Percentiles rank a stretch among this genome's conserved stretches.
phyloP scores from a whole-genome alignment of 1,140 invertebrate species.

The Chrysoperla carnea region DNA sequence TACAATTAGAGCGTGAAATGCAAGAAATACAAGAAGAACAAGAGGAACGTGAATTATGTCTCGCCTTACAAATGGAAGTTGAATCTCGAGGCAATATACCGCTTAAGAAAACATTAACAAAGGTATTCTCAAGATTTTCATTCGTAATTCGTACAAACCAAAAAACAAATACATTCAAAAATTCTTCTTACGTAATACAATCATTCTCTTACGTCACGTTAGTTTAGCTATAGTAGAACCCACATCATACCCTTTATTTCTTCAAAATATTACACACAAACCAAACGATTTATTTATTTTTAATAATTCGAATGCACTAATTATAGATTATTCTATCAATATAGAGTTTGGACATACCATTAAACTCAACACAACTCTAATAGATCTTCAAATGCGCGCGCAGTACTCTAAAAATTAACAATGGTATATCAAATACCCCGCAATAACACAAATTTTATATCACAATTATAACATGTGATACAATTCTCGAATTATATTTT shows the following conservation, averaged over 20 bases:
- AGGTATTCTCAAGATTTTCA: constrained; percentile 7
- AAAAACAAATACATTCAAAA: not conserved
- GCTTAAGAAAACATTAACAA: constrained; percentile 19
- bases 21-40: constrained; percentile 55
- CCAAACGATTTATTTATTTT: not conserved
- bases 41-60: constrained; percentile 47
- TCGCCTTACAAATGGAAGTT: constrained; percentile 27
- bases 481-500: constrained; percentile 8
- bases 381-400: constrained; percentile 9
- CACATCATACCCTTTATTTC: not conserved
- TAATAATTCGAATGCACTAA: not conserved
- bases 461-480: too few relatives aligned
- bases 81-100: constrained; percentile 11
- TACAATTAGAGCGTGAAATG: constrained; percentile 68
- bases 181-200: not conserved
- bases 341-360: constrained; percentile 10
- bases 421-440: not conserved
- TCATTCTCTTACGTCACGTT: not conserved
- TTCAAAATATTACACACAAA: too few relatives aligned
- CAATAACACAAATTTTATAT: constrained; percentile 11
- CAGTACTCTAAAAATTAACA: constrained; percentile 1
- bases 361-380: constrained; percentile 12
- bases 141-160: not conserved
- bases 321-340: constrained; percentile 19
- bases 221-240: not conserved